A percentile compares a stretch with the other conserved stretches of the same genome.
phyloP scores from a whole-genome alignment of 2,888 invertebrate species.

The Drosophila maculinotata region DNA sequence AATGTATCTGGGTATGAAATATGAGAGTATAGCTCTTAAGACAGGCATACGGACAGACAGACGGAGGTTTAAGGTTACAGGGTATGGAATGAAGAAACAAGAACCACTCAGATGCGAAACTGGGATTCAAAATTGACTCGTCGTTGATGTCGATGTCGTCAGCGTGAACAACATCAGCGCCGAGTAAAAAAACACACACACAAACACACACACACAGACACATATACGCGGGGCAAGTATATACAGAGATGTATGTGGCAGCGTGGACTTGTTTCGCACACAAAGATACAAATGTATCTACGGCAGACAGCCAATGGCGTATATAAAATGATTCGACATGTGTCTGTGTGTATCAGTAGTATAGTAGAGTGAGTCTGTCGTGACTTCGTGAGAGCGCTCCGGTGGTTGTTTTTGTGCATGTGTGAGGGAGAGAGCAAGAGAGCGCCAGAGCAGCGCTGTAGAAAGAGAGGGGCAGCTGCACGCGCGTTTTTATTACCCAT shows the following conservation, averaged over 20 bases:
- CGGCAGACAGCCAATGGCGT: slow-evolving; percentile 77
- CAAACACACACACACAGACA: neutral
- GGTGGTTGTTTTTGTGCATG: slow-evolving; percentile 67
- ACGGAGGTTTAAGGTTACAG: neutral
- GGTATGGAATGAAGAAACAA: slow-evolving; percentile 28
- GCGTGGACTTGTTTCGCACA: slow-evolving; percentile 76
- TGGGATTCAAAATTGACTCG: slow-evolving; percentile 76
- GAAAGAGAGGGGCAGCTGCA: slow-evolving; percentile 49
- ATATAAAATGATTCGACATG: slow-evolving; percentile 81
- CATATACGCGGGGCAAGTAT: slow-evolving; percentile 9
- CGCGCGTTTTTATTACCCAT: slow-evolving; percentile 71
- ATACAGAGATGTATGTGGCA: slow-evolving; percentile 27
- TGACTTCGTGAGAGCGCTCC: slow-evolving; percentile 32
- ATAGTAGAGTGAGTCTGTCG: slow-evolving; percentile 24
- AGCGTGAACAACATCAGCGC: slow-evolving; percentile 35
- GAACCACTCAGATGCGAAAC: slow-evolving; percentile 62
- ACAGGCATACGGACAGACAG: neutral
- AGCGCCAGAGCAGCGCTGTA: neutral
- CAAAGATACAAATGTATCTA: slow-evolving; percentile 81
- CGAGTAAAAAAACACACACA: slow-evolving; percentile 17
- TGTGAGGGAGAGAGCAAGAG: slow-evolving; percentile 22
- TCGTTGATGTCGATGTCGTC: slow-evolving; percentile 65
- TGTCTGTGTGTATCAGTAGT: slow-evolving; percentile 50
- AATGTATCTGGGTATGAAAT: too few species aligned
- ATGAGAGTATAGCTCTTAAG: too few species aligned